phyloP scores from a whole-genome alignment of 2,113 vertebrate genomes.

The Oryzias woworae region DNA sequence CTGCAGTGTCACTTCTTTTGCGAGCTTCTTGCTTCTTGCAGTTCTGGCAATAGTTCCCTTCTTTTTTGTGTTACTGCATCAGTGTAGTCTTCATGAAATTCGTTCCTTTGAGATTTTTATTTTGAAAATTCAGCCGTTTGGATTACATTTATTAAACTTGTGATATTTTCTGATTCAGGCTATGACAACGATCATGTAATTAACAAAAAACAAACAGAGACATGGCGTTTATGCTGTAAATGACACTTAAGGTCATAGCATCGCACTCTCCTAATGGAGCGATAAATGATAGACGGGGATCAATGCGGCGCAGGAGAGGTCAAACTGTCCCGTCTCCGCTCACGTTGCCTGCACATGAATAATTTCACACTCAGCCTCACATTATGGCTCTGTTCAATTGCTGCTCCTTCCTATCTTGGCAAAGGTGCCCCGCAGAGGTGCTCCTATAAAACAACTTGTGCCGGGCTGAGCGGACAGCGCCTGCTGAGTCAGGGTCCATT shows the following conservation, averaged over 20 bases:
- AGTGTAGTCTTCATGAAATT: no score
- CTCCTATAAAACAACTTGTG: conserved; percentile 57
- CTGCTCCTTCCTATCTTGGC: conserved; percentile 61
- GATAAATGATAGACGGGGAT: conserved; percentile 2
- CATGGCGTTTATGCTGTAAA: background rate
- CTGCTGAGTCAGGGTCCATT: conserved; percentile 65
- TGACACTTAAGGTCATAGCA: background rate
- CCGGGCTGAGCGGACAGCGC: conserved; percentile 42
- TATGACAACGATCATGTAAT: no score
- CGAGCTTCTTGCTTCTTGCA: no score
- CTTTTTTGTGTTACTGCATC: no score
- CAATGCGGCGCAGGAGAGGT: conserved; percentile 51
- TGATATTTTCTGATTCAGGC: no score
- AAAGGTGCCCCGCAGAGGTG: conserved; percentile 54
- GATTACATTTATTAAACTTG: no score
- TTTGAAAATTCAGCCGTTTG: no score
- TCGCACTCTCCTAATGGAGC: background rate
- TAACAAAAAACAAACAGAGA: no score
- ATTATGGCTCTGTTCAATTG: conserved; percentile 60
- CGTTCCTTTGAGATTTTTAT: no score
- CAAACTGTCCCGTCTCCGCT: conserved; percentile 35
- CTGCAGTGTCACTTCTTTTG: no score
- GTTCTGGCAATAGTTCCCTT: no score
- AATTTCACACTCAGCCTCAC: conserved; percentile 64
- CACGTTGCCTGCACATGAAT: conserved; percentile 53